Evolutionary conservation across 2,888 invertebrate species (phyloP), one percentile per base, ranked within the genome.

Genomic region (Dorcus hopei): DNA sequence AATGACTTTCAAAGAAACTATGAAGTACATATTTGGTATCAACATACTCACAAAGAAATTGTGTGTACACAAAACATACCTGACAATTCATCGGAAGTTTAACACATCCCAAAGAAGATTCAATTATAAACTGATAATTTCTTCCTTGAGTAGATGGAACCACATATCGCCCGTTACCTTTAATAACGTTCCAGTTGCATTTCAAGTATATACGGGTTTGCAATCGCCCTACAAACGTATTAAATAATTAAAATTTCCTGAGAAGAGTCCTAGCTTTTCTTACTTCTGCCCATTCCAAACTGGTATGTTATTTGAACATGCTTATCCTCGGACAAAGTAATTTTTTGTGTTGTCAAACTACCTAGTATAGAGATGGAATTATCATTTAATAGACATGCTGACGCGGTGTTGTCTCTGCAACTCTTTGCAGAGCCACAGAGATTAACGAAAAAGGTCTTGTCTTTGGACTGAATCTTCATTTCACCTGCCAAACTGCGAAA

Each of bases 81-180:
- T 54, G 48, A 40, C 54, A 54, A 11, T 48, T 39, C 54, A 54
- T 54, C n/a, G 54, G 54, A 38, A 54, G 39, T 16, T 54, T 54
- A 11, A 54, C 39, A n/a, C 54, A 54, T n/a, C 54, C 54, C n/a
- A 54, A 38, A 23, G n/a, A 19, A 9, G 45, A 45, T 26, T 54
- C 40, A n/a, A 54, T 9, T 7, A 26, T 41, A 19, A 54, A 54
- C 41, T 3, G 19, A 48, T n/a, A 40, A 14, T 40, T 48, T 54
- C 3, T n/a, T 6, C 6, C 48, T 49, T 7, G 54, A 40, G 7
- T 11, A n/a, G 5, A 48, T 38, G 14, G 11, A 6, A 16, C 14
- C n/a, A 54, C 11, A 48, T 54, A 48, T 3, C 3, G 39, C 14
- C 39, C 23, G 1, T 14, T 11, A 9, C 14, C 54, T 6, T 39